A percentile compares a stretch with the other conserved stretches of the same genome.
Conservation (phyloP, 2,888 invertebrate genomes). For the Phasia obesa region DNA sequence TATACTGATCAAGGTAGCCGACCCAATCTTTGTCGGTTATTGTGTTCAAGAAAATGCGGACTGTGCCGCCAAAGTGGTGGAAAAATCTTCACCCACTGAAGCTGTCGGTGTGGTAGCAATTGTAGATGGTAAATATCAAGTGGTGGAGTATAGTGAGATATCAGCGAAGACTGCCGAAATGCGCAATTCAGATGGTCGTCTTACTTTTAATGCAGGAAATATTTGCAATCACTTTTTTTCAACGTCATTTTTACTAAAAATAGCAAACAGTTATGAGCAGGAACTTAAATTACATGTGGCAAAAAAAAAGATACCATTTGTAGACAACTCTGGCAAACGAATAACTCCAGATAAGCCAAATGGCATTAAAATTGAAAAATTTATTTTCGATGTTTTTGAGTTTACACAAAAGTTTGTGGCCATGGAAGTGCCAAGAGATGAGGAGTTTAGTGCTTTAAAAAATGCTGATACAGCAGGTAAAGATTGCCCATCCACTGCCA, state of each 20-base stretch:
- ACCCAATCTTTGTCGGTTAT: slow-evolving; percentile 97
- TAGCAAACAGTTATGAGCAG: slow-evolving; percentile 88
- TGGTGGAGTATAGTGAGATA: slow-evolving; percentile 98
- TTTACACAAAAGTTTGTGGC: slow-evolving; percentile 95
- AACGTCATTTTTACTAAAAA: slow-evolving; percentile 89
- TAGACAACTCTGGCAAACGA: slow-evolving; percentile 88
- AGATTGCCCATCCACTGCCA: slow-evolving; percentile 95
- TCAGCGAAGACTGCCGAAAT: slow-evolving; percentile 93
- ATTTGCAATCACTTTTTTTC: slow-evolving; percentile 99
- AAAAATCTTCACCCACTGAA: slow-evolving; percentile 94
- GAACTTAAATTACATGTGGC: slow-evolving; percentile 96
- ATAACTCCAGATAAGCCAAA: slow-evolving; percentile 92
- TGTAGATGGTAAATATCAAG: slow-evolving; percentile 94
- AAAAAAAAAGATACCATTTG: slow-evolving; percentile 96
- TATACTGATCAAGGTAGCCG: slow-evolving; percentile 98
- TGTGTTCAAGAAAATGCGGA: slow-evolving; percentile 94
- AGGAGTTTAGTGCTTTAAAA: slow-evolving; percentile 98
- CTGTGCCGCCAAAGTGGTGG: slow-evolving; percentile 98
- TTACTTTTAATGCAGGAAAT: slow-evolving; percentile 97
- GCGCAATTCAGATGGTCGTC: slow-evolving; percentile 88
- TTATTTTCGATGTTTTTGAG: slow-evolving; percentile 99
- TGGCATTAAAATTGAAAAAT: slow-evolving; percentile 99
- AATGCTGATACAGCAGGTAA: slow-evolving; percentile 94
- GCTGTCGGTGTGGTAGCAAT: slow-evolving; percentile 98
- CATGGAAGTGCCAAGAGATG: slow-evolving; percentile 94